Evolutionary conservation across 2,113 vertebrate species (phyloP).

Genomic region (Garra rufa): DNA sequence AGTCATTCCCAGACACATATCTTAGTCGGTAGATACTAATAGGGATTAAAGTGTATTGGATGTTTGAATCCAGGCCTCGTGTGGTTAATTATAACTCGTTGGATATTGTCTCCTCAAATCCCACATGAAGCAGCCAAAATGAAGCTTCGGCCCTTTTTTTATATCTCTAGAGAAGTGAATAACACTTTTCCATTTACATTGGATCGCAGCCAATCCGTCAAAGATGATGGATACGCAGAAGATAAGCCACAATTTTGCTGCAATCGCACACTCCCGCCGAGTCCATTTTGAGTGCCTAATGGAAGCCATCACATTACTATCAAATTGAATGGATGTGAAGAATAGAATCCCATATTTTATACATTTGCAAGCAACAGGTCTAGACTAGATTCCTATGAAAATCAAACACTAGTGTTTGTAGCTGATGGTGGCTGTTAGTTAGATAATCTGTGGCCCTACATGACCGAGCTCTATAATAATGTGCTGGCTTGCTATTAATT

Average conservation of each 20-base stretch:
- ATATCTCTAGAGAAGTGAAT: neutral
- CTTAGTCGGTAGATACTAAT: slow-evolving; percentile 21
- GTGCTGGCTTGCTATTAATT: neutral
- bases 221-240: neutral
- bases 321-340: neutral
- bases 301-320: slow-evolving; percentile 12
- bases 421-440: neutral
- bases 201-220: neutral
- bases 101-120: slow-evolving; percentile 36
- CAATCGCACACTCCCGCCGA: neutral
- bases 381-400: neutral
- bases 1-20: slow-evolving; percentile 23
- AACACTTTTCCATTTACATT: slow-evolving; percentile 27
- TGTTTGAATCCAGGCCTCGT: slow-evolving; percentile 23
- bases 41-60: slow-evolving; percentile 22
- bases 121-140: slow-evolving; percentile 12
- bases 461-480: neutral
- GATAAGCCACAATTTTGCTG: neutral
- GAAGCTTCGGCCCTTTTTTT: neutral
- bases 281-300: slow-evolving; percentile 35
- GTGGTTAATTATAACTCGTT: slow-evolving; percentile 25
- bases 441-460: neutral
- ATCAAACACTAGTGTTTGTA: neutral
- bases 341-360: neutral
- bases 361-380: slow-evolving; percentile 22